Evolutionary conservation across 2,888 invertebrate species (phyloP), one percentile per base, ranked within the genome.

Genomic region (Cryptosula pallasiana): DNA sequence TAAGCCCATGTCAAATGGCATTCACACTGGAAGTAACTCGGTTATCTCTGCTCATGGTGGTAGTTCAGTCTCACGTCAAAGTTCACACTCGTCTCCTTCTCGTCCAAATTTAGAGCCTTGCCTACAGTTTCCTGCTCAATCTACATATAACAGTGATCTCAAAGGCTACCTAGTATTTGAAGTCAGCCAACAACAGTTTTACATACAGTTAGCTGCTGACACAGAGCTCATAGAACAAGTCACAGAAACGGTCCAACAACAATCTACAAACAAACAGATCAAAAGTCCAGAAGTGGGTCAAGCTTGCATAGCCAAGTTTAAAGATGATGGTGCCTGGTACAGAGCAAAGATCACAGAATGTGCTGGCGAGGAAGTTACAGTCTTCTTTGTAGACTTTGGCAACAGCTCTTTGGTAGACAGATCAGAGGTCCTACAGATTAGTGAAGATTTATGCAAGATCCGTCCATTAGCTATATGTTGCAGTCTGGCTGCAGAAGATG

Each of bases 321-420:
- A 86, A 0, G 88, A 87, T 73, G 91, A 91, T 79, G 85, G 86
- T 0, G 79, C 84, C 25, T 91, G 90, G 91, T 91, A 92, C 81
- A 87, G 93, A 74, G 90, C 87, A 1, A 78, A 86, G 13, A 87
- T 91, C 29, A 78, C 78, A 13, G 86, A 88, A 58, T 79, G 87
- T 0, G 80, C 84, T 23, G 83, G 82, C 0, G 77, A 81, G 1
- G 85, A 77, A 79, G 88, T 88, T 35, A 83, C 86, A 69, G 87
- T 90, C 35, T 82, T 84, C 74, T 87, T 89, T 73, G 88, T 90
- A 0, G 92, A 92, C 84, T 84, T 82, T 77, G 91, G 91, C 45
- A 82, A 81, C 69, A 79, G 76, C 20, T 82, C 86, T 70, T 81
- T 81, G 0, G 83, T 88, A 71, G 82, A 85, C 70, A 88, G 87